Evolutionary conservation across 2,113 vertebrate species (phyloP), one percentile per base, ranked within the genome.

Genomic region (Lepisosteus osseus): DNA sequence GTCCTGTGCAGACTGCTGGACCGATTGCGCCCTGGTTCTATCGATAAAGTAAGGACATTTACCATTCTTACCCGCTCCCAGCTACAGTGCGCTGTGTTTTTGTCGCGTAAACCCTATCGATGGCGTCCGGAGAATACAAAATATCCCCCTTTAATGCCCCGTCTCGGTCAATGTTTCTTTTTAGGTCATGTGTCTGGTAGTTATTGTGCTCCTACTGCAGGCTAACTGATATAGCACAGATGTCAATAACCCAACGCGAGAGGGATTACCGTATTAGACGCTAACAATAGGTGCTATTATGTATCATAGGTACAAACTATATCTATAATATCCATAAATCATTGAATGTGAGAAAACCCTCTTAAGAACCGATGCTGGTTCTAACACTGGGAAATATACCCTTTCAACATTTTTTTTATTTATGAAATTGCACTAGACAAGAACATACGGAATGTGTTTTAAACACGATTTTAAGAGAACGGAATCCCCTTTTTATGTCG

Each of bases 1-100:
- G 96, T 97, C 65, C 84, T 98, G 47, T 98, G 96, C 80, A 81
- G 93, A 80, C 90, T 98, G 84, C 88, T 98, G 92, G 96, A 97
- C 83, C 93, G 96, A 80, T 91, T 98, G 88, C 94, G 95, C 71
- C 96, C 96, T 70, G 95, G 96, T 17, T 92, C 91, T 80, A 94
- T 95, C 74, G 96, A 97, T 76, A 95, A 95, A 91, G 96, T 97
- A 79, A 89, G 90, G 80, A 41, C 17, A 68, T 76, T 61, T 72
- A 14, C 13, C 9, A 29, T 65, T 47, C 43, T 69, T 14, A 61
- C 65, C 55, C 65, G 68, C 63, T 57, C 13, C 72, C 9, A 73
- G 29, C 57, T 62, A 69, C 73, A 63, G 70, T 61, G 72, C 14
- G 13, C 59, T 55, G 54, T 76, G 65, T 76, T 40, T 65, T 11